Base-by-base conservation (phyloP, 2,888 invertebrate species). In the Rhopalosiphum nymphaeae region DNA sequence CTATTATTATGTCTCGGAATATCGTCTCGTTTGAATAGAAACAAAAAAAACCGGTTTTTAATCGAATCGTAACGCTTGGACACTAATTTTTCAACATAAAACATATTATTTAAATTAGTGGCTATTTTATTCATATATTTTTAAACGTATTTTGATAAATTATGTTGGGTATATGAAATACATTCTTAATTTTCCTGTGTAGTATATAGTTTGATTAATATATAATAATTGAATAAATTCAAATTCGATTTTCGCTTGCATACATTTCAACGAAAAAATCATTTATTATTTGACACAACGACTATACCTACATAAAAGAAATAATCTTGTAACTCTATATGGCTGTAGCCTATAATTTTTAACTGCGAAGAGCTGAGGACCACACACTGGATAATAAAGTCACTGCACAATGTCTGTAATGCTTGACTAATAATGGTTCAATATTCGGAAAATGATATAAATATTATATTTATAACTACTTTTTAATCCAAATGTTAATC, bases 401-500 rank as follows among this genome's bases (percentile, higher is more conserved):
- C 44, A 3, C 11, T 46, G 49, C 67, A 67, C 16, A 49, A 49
- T 49, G 49, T 13, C 13, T 49, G 49, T 13, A 49, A 1, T 90
- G 42, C 57, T 36, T 78, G n/a, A 36, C 67, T 49, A 67, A 90
- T 49, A 67, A 90, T 26, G 36, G 67, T 49, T 67, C 67, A 36
- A 36, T 21, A 90, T 25, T 46, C 21, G 67, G 49, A 46, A 46
- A 46, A 90, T 46, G 16, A 90, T 25, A 78, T 36, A 36, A 36
- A 78, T 78, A 78, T 78, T 36, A 36, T 78, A 78, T 36, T 36
- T 67, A 90, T 90, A 67, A 90, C 36, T 49, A 67, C 46, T 49
- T 90, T 90, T 90, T 90, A 90, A 90, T 90, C 25, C 16, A 67
- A 61, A 90, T 78, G 9, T 67, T 21, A 26, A 49, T 67, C 36